Conservation (phyloP, 2,888 invertebrate species). For the Saturnia pavonia region DNA sequence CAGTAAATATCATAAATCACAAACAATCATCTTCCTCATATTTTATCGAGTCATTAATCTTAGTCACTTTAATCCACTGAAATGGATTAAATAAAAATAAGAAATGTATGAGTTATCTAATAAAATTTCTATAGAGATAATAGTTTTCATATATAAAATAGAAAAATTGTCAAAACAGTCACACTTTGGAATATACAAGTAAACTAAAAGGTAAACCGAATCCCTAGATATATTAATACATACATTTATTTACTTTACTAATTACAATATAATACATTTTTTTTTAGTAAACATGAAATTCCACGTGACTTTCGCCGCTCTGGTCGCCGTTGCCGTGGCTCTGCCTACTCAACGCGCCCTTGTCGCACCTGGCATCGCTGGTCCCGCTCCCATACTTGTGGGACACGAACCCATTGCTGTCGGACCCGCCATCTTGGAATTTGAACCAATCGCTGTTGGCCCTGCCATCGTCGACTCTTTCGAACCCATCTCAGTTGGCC, state of each 20-base stretch:
- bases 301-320: constrained; percentile 28
- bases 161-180: background rate
- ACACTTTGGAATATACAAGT: background rate
- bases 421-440: constrained; percentile 29
- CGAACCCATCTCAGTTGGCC: constrained; percentile 23
- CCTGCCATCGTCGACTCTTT: constrained; percentile 25
- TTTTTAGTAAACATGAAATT: constrained; percentile 19
- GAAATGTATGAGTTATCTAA: constrained; percentile 1
- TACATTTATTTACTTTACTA: background rate
- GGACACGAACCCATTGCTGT: constrained; percentile 30
- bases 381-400: constrained; percentile 23
- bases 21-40: constrained; percentile 6
- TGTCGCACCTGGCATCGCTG: constrained; percentile 13
- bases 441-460: constrained; percentile 29
- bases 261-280: background rate
- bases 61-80: background rate
- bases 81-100: constrained; percentile 8
- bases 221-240: no score
- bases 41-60: constrained; percentile 8
- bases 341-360: constrained; percentile 19
- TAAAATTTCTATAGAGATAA: constrained; percentile 1
- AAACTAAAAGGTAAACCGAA: constrained; percentile 3
- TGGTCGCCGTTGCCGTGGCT: constrained; percentile 29
- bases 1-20: background rate
- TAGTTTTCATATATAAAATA: constrained; percentile 1